Evolutionary conservation across 2,113 vertebrate species (phyloP).

Genomic region (Calyptommatus sinebrachiatus): DNA sequence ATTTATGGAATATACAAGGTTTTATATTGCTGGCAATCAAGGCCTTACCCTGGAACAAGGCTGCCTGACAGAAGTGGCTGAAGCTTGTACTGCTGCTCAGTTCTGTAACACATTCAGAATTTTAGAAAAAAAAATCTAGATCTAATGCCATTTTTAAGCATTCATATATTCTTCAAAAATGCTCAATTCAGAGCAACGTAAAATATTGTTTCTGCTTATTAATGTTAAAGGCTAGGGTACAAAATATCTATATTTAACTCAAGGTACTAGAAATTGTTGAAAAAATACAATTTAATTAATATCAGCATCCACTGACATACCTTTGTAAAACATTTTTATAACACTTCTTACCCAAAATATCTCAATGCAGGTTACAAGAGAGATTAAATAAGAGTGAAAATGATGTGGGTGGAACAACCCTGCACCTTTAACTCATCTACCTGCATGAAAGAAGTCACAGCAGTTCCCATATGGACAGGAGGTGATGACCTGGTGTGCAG

Average conservation of each 20-base stretch:
- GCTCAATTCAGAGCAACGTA: background rate
- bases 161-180: conserved; percentile 1
- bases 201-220: background rate
- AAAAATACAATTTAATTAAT: background rate
- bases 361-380: too few species aligned
- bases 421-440: too few species aligned
- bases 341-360: too few species aligned
- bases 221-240: background rate
- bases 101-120: conserved; percentile 36
- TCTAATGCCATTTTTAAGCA: background rate
- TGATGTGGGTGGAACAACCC: too few species aligned
- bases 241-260: background rate
- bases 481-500: too few species aligned
- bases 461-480: too few species aligned
- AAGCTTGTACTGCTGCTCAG: conserved; percentile 27
- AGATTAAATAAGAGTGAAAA: too few species aligned
- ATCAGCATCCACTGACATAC: background rate
- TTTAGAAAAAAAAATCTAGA: conserved; percentile 22
- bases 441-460: too few species aligned
- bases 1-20: conserved; percentile 9
- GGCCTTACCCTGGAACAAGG: conserved; percentile 28
- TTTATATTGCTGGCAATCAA: conserved; percentile 15
- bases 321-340: too few species aligned
- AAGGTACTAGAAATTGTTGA: background rate
- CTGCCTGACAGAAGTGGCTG: conserved; percentile 23